These are phyloP conservation scores for Lacerta bilineata DNA, from an alignment of 2,797 vertebrate genomes.

Conservation along the genomic window DNA sequence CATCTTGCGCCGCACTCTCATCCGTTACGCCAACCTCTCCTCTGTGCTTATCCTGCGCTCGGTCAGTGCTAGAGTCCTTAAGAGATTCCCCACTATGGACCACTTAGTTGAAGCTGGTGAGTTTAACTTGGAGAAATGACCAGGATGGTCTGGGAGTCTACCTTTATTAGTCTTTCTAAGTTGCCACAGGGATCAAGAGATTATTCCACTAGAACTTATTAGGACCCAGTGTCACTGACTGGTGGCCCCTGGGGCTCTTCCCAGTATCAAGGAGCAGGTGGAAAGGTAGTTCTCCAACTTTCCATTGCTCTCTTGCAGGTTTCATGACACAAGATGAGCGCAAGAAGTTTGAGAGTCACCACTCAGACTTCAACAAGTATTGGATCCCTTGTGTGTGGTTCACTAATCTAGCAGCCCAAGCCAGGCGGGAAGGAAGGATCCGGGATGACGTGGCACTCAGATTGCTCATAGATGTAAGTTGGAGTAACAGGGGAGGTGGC, in stretches of 20 bases:
- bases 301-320: conserved; percentile 72
- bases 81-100: conserved; percentile 88
- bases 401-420: conserved; percentile 87
- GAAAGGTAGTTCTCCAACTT: background rate
- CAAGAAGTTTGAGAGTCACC: conserved; percentile 86
- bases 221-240: background rate
- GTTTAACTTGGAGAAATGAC: background rate
- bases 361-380: conserved; percentile 94
- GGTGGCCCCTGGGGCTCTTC: background rate
- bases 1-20: conserved; percentile 87
- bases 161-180: background rate
- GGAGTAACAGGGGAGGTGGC: accelerated
- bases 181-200: background rate
- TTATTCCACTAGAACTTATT: background rate
- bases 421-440: conserved; percentile 86
- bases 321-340: conserved; percentile 88
- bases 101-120: conserved; percentile 90
- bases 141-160: background rate
- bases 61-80: conserved; percentile 89
- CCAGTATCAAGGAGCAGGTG: background rate
- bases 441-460: conserved; percentile 87
- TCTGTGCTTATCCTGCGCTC: conserved; percentile 91
- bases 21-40: conserved; percentile 90
- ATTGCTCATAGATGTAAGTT: conserved; percentile 89
- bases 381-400: conserved; percentile 95